Percentiles rank a stretch among this genome's conserved stretches.
Conservation (phyloP, 2,888 invertebrate species). For the Halictus quadricinctus region DNA sequence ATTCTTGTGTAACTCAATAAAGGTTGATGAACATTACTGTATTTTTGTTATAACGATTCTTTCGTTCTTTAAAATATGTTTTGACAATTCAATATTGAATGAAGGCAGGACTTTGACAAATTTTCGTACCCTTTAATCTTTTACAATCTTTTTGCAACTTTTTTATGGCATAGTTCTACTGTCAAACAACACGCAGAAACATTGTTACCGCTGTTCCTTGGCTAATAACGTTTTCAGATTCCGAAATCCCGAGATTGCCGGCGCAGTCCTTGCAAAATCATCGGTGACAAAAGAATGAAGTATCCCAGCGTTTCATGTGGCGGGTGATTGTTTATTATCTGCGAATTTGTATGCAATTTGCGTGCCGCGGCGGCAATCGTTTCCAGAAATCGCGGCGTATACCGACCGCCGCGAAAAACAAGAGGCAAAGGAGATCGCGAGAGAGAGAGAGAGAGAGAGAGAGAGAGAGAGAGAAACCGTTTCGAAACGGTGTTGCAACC, state of each 20-base stretch:
- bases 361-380: constrained; percentile 11
- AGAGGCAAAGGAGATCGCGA: background rate
- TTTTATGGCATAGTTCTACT: background rate
- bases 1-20: too few relatives aligned
- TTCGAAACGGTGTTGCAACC: constrained; percentile 61
- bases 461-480: constrained; percentile 36
- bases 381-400: constrained; percentile 20
- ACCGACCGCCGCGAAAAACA: constrained; percentile 8
- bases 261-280: background rate
- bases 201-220: background rate
- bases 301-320: background rate
- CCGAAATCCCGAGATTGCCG: background rate
- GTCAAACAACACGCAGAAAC: background rate
- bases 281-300: background rate
- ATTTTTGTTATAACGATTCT: too few relatives aligned
- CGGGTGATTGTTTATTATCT: constrained; percentile 28
- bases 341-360: constrained; percentile 28
- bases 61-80: too few relatives aligned
- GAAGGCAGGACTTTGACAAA: too few relatives aligned
- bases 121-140: too few relatives aligned
- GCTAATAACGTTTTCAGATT: background rate
- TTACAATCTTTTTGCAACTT: background rate
- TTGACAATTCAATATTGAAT: too few relatives aligned
- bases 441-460: background rate
- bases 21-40: too few relatives aligned